A percentile compares a stretch with the other conserved stretches of the same genome.
These are phyloP conservation scores for Andrena praecox DNA, from an alignment of 2,888 invertebrate genomes.

Conservation along the genomic window DNA sequence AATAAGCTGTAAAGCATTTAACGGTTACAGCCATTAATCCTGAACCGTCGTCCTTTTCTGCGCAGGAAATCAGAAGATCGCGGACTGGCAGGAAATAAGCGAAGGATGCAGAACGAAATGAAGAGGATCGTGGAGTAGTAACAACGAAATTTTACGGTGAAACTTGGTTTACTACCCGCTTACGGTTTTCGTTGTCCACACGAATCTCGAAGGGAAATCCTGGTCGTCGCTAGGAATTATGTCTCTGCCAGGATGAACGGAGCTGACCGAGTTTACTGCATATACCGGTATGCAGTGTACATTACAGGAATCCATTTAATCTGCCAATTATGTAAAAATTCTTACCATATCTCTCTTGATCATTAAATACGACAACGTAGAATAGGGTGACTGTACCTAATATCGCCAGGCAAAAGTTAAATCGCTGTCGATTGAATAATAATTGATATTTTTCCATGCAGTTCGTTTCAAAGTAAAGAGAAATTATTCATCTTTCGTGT, in stretches of 20 bases:
- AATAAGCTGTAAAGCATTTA: background rate
- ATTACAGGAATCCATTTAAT: slow-evolving; percentile 1
- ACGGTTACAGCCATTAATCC: slow-evolving; percentile 17
- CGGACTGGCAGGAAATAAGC: background rate
- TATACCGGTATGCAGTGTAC: background rate
- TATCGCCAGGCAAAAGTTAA: too few species aligned
- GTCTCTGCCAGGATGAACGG: background rate
- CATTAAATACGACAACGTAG: background rate
- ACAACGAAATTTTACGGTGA: slow-evolving; percentile 71
- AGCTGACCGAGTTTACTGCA: background rate
- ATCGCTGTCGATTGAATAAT: too few species aligned
- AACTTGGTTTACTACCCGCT: slow-evolving; percentile 75
- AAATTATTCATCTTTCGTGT: too few species aligned
- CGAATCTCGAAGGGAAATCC: slow-evolving; percentile 13
- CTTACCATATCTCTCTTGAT: background rate
- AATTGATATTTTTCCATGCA: too few species aligned
- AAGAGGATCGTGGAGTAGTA: slow-evolving; percentile 25
- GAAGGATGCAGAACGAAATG: slow-evolving; percentile 38
- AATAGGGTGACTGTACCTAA: too few species aligned
- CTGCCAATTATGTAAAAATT: slow-evolving; percentile 28
- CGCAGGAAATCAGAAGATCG: slow-evolving; percentile 7
- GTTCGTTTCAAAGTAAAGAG: too few species aligned
- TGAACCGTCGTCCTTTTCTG: slow-evolving; percentile 1
- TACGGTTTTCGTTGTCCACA: slow-evolving; percentile 39
- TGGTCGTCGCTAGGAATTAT: slow-evolving; percentile 28